Evolutionary conservation across 2,113 vertebrate species (phyloP).

Genomic region (Rousettus leschenaultii): DNA sequence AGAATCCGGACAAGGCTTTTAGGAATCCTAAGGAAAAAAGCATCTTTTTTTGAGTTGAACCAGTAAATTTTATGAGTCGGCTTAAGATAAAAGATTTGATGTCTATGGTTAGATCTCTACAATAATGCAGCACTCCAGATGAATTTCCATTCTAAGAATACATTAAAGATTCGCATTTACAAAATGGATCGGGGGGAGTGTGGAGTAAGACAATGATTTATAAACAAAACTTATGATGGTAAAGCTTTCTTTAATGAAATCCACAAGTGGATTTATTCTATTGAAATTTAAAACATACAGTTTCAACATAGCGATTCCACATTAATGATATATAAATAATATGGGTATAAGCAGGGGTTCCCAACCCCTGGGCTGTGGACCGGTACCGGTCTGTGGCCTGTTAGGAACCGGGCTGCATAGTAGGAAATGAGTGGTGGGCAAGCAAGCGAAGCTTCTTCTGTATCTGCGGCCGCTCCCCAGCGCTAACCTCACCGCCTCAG

Average conservation of each 20-base stretch:
- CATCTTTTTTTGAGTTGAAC: neutral
- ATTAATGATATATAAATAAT: neutral
- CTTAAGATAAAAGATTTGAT: neutral
- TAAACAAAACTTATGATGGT: neutral
- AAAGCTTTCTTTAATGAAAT: neutral
- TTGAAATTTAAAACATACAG: neutral
- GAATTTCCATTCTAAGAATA: neutral
- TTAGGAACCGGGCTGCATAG: too few species aligned
- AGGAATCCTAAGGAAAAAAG: neutral
- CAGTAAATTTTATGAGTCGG: neutral
- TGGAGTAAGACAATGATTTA: neutral
- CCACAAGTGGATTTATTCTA: neutral
- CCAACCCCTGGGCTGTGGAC: too few species aligned
- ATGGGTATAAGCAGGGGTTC: neutral
- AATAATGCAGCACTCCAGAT: neutral
- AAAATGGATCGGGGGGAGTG: neutral
- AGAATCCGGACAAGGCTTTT: neutral
- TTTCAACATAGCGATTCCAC: neutral
- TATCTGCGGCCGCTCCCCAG: too few species aligned
- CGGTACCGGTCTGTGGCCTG: too few species aligned
- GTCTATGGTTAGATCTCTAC: neutral
- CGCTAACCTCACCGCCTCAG: too few species aligned
- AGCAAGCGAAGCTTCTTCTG: too few species aligned
- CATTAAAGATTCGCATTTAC: neutral
- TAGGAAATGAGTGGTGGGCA: too few species aligned